Evolutionary conservation across 2,797 vertebrate species (phyloP).

Genomic region (Poecile montanus): DNA sequence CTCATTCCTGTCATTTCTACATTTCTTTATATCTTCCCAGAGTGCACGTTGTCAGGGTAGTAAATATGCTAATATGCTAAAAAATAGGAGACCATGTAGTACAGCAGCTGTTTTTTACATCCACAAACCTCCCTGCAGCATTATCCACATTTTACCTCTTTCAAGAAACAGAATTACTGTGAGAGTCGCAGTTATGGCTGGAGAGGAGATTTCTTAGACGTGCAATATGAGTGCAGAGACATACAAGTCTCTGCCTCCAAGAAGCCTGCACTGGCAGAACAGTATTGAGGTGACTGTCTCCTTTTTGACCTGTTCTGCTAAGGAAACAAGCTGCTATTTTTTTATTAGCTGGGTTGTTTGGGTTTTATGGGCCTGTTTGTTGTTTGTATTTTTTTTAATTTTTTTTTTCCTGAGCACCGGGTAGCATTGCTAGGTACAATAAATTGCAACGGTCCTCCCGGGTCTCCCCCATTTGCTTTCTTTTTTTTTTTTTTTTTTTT

Average conservation of each 20-base stretch:
- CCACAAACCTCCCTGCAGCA: background rate
- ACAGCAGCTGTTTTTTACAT: background rate
- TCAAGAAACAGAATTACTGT: background rate
- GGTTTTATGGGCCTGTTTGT: background rate
- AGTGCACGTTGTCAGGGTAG: background rate
- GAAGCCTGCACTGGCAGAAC: background rate
- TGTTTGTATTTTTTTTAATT: background rate
- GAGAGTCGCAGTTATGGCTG: background rate
- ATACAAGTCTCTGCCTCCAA: background rate
- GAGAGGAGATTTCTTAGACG: background rate
- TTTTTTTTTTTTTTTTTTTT: background rate
- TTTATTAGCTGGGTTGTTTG: background rate
- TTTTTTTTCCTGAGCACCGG: background rate
- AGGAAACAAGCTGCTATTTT: conserved; percentile 2
- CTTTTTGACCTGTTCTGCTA: background rate
- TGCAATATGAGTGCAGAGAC: background rate
- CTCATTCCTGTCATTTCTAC: background rate
- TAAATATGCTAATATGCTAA: background rate
- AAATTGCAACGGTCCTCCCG: background rate
- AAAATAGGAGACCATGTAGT: background rate
- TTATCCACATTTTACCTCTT: background rate
- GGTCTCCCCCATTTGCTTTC: background rate
- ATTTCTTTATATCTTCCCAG: background rate
- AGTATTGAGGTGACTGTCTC: background rate
- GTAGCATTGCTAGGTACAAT: conserved; percentile 5